Evolutionary conservation across 2,113 vertebrate genomes (phyloP), one percentile per base, ranked within the genome.

Genomic region (Takifugu bimaculatus): DNA sequence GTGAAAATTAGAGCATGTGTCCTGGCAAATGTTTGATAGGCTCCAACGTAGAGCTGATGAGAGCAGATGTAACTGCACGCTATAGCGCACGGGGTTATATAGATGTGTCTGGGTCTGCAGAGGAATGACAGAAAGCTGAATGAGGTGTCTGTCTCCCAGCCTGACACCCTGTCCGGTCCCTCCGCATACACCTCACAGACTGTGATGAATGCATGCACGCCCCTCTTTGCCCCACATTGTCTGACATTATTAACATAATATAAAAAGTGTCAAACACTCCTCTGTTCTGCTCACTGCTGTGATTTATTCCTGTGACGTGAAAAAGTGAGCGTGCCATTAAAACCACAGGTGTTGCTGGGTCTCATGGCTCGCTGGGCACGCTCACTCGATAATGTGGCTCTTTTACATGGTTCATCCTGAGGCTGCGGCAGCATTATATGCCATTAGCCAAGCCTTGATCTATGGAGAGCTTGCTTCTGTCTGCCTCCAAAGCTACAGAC

Each of bases 171-270:
- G 65, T 75, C 76, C 66, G 15, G 64, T 74, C 68, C 64, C 72
- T 73, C 81, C 60, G 64, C 65, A 26, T 75, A 78, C 58, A 77
- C 72, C 63, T 71, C 54, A 14, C 63, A 71, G 54, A 52, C 62
- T 53, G 78, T 87, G 85, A 90, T 84, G 77, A 88, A 88, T 88
- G 78, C 79, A 65, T 10, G 58, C 57, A 50, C 55, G 45, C 45
- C 72, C 63, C 65, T 66, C 60, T 70, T 71, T 68, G 73, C 68
- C 65, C 68, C 75, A 81, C 80, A 84, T 83, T 83, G 83, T 83
- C 76, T 83, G 85, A 88, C 84, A 88, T 88, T 91, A 89, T 88
- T 88, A 89, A 89, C 86, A 86, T 85, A 86, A 85, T 87, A 87
- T 89, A 89, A 89, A 86, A 89, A 75, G 89, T 89, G 86, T 89